Percentiles rank a stretch among this genome's conserved stretches.
Conservation (phyloP, 2,797 vertebrate genomes). For the Chanos chanos region DNA sequence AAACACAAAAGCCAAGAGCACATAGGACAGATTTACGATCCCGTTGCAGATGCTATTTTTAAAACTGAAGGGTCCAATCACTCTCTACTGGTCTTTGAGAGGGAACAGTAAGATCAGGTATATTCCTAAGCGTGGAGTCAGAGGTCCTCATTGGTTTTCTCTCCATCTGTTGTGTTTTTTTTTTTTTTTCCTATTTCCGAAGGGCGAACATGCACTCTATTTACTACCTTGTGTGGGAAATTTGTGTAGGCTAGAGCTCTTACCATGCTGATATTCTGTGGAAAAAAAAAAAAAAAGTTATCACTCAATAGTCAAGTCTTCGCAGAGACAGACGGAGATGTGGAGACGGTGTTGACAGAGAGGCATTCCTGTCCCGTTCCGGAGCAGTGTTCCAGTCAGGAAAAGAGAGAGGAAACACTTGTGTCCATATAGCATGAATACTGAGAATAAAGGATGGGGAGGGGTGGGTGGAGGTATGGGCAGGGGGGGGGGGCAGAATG, state of each 20-base stretch:
- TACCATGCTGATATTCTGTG: no score
- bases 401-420: constrained; percentile 78
- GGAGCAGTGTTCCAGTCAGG: constrained; percentile 66
- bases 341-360: constrained; percentile 64
- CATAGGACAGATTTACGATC: constrained; percentile 60
- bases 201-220: no score
- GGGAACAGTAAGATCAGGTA: background rate
- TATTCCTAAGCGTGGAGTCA: no score
- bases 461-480: constrained; percentile 50
- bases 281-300: constrained; percentile 48
- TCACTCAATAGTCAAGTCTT: constrained; percentile 13
- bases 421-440: no score
- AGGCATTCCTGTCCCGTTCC: constrained; percentile 55
- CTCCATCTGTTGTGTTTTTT: constrained; percentile 43
- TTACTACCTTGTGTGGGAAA: no score
- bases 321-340: constrained; percentile 53
- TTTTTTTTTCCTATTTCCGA: constrained; percentile 56
- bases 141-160: constrained; percentile 42
- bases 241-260: no score
- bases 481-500: background rate
- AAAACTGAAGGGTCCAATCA: constrained; percentile 67
- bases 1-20: constrained; percentile 57
- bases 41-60: constrained; percentile 58
- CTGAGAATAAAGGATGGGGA: no score
- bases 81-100: constrained; percentile 56